Percentiles rank a stretch among this genome's conserved stretches.
phyloP scores from a whole-genome alignment of 2,113 vertebrate genomes.

The Protobothrops flavoviridis region DNA sequence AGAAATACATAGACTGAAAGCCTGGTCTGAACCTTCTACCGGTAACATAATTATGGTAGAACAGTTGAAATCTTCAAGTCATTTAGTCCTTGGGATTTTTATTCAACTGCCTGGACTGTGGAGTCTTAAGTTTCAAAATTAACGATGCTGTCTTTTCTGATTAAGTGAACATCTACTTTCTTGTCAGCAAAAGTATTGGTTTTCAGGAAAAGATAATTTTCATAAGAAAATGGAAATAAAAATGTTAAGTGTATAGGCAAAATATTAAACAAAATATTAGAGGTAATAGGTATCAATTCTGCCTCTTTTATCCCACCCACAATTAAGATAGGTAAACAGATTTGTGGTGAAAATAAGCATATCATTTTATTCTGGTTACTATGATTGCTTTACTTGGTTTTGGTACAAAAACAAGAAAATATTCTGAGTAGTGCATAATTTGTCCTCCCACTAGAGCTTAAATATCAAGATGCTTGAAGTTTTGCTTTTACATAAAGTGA shows the following conservation, averaged over 20 bases:
- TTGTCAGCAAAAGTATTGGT: constrained; percentile 20
- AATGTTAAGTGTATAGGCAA: not conserved
- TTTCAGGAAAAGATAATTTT: constrained; percentile 21
- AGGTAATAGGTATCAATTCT: not conserved
- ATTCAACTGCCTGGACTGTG: not conserved
- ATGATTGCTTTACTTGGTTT: constrained; percentile 13
- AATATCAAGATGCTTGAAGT: constrained; percentile 4
- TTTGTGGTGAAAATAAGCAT: constrained; percentile 17
- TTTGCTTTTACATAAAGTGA: constrained; percentile 8
- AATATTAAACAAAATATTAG: constrained; percentile 16
- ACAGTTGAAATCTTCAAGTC: not conserved
- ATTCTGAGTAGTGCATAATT: constrained; percentile 1
- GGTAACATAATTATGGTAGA: not conserved
- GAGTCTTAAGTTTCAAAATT: constrained; percentile 18
- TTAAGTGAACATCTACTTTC: constrained; percentile 29
- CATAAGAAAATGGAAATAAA: constrained; percentile 12
- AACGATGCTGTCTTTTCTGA: constrained; percentile 22
- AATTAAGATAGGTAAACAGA: constrained; percentile 15
- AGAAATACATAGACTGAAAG: not conserved
- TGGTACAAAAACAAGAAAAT: constrained; percentile 4
- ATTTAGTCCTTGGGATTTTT: constrained; percentile 4
- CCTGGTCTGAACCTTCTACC: not conserved
- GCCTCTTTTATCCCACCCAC: not conserved
- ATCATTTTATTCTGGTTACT: constrained; percentile 1
- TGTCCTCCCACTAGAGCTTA: constrained; percentile 4